These are phyloP conservation scores for Andrena fulva DNA, from an alignment of 2,888 invertebrate species.

Conservation along the genomic window DNA sequence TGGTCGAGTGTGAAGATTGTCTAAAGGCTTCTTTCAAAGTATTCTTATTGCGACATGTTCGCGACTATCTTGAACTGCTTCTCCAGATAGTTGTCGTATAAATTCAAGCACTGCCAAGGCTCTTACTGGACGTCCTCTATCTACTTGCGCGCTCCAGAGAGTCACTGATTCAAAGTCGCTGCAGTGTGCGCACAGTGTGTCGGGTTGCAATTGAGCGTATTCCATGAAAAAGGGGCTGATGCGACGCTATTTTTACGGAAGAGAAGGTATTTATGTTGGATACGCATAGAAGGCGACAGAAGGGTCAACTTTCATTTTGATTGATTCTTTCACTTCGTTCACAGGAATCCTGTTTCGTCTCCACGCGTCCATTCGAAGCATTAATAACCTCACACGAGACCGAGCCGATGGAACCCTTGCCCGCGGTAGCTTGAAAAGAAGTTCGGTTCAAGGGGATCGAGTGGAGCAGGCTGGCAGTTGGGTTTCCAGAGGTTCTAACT, in stretches of 20 bases:
- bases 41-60: neutral
- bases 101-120: constrained; percentile 6
- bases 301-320: neutral
- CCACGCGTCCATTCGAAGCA: neutral
- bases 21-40: constrained; percentile 1
- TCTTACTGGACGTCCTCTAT: too few relatives aligned
- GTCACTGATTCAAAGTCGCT: too few relatives aligned
- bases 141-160: too few relatives aligned
- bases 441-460: neutral
- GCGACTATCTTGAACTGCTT: constrained; percentile 17
- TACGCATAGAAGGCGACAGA: neutral
- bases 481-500: constrained; percentile 39
- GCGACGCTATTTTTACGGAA: too few relatives aligned
- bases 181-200: too few relatives aligned
- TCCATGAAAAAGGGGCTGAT: too few relatives aligned
- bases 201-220: too few relatives aligned
- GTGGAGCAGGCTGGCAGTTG: constrained; percentile 10
- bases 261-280: too few relatives aligned
- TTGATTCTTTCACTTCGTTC: neutral
- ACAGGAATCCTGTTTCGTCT: neutral
- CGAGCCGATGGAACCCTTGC: neutral
- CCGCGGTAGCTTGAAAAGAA: constrained; percentile 17
- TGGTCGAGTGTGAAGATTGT: constrained; percentile 4
- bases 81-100: constrained; percentile 17
- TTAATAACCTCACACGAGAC: neutral